A percentile compares a stretch with the other conserved stretches of the same genome.
These are phyloP conservation scores for Sweltsa coloradensis DNA, from an alignment of 1,140 invertebrate genomes.

Conservation along the genomic window DNA sequence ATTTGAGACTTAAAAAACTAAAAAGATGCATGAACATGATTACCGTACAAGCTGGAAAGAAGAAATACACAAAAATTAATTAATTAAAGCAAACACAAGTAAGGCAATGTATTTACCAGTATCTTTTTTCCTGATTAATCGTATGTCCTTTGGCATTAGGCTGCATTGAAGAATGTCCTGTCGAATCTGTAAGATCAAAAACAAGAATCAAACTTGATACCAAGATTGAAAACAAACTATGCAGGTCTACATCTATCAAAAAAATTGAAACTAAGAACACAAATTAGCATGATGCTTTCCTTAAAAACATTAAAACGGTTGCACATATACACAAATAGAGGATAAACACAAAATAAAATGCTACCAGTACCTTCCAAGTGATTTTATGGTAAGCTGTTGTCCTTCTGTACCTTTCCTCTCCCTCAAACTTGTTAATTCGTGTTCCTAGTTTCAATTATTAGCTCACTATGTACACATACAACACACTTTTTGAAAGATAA, in stretches of 20 bases:
- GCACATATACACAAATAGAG: not conserved
- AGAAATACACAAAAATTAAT: conserved; percentile 9
- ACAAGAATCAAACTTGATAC: too few relatives aligned
- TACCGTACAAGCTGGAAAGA: too few relatives aligned
- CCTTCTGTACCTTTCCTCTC: too few relatives aligned
- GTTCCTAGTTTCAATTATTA: too few relatives aligned
- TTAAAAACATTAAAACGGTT: not conserved
- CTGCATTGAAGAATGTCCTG: conserved; percentile 59
- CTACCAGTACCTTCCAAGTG: too few relatives aligned
- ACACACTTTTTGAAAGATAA: too few relatives aligned
- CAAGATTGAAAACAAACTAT: too few relatives aligned
- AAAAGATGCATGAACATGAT: too few relatives aligned
- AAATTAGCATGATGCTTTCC: not conserved
- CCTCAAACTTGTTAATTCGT: too few relatives aligned
- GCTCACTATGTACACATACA: too few relatives aligned
- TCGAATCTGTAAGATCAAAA: conserved; percentile 40
- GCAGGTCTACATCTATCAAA: not conserved
- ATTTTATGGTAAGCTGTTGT: too few relatives aligned
- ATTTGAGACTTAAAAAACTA: too few relatives aligned
- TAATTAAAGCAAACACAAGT: conserved; percentile 6
- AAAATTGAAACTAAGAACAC: not conserved
- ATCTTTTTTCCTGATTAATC: conserved; percentile 72
- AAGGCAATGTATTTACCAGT: conserved; percentile 52
- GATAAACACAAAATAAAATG: not conserved
- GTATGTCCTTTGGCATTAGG: conserved; percentile 68